These are phyloP conservation scores for Aromia moschata DNA, from an alignment of 2,888 invertebrate genomes.

Conservation along the genomic window DNA sequence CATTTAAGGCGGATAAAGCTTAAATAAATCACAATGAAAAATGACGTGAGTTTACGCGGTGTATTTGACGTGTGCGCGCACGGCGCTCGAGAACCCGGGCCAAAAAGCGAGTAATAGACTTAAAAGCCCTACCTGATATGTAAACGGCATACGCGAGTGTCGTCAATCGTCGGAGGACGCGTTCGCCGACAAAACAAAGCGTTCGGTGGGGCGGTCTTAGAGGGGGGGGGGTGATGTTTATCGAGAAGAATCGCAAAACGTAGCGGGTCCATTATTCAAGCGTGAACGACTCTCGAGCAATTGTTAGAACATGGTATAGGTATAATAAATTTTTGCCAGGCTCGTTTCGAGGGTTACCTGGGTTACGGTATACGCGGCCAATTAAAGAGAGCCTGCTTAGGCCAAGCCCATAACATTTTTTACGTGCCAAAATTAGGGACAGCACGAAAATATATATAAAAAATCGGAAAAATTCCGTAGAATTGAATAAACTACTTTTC, in stretches of 20 bases:
- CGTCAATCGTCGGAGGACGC: constrained; percentile 42
- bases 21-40: constrained; percentile 16
- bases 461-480: too few species aligned
- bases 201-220: constrained; percentile 37
- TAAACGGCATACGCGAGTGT: constrained; percentile 38
- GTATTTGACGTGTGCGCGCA: too few species aligned
- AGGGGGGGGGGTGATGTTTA: constrained; percentile 46
- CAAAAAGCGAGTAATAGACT: constrained; percentile 45
- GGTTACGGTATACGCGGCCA: background rate
- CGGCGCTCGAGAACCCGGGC: constrained; percentile 22
- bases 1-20: constrained; percentile 8
- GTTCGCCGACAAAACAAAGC: constrained; percentile 36
- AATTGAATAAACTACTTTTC: too few species aligned
- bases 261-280: constrained; percentile 49
- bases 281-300: constrained; percentile 46
- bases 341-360: constrained; percentile 27
- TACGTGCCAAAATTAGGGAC: too few species aligned
- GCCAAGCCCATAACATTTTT: too few species aligned
- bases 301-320: constrained; percentile 46
- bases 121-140: constrained; percentile 45
- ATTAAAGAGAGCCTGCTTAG: too few species aligned
- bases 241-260: constrained; percentile 47
- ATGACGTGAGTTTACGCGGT: constrained; percentile 22
- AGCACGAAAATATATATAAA: too few species aligned
- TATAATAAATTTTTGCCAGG: constrained; percentile 47